Percentiles rank a stretch among this genome's conserved stretches.
phyloP scores from a whole-genome alignment of 1,140 invertebrate genomes.

The Hyphantria cunea region DNA sequence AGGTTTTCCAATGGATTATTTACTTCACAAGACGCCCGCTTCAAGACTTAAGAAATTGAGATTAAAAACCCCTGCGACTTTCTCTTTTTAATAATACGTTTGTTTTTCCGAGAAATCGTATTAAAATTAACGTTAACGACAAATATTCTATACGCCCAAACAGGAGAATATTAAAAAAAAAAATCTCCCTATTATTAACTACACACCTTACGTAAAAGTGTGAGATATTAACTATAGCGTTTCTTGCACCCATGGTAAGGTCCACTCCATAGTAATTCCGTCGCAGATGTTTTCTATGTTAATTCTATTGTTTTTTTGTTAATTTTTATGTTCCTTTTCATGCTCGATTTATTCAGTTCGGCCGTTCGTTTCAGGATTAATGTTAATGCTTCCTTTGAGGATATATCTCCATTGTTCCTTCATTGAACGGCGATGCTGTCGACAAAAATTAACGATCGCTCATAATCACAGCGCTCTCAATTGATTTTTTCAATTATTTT shows the following conservation, averaged over 20 bases:
- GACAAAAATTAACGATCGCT: constrained; percentile 19
- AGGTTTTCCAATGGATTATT: too few relatives aligned
- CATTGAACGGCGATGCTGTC: constrained; percentile 11
- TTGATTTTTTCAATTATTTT: constrained; percentile 7
- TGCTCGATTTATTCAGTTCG: constrained; percentile 73
- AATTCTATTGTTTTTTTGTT: constrained; percentile 81
- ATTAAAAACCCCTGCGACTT: too few relatives aligned
- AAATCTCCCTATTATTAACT: too few relatives aligned
- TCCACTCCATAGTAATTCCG: constrained; percentile 49
- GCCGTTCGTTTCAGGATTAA: constrained; percentile 65
- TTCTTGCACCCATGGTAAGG: constrained; percentile 38
- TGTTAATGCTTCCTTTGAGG: constrained; percentile 41
- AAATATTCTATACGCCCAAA: too few relatives aligned
- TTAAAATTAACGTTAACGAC: too few relatives aligned
- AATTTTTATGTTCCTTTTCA: constrained; percentile 75
- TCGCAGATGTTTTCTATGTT: constrained; percentile 79
- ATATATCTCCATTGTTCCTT: constrained; percentile 27
- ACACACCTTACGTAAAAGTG: neutral
- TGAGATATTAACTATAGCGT: neutral
- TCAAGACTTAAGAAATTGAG: too few relatives aligned
- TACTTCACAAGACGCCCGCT: too few relatives aligned
- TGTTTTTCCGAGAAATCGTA: too few relatives aligned
- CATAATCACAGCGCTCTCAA: neutral
- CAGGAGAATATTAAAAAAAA: too few relatives aligned
- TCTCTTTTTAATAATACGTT: too few relatives aligned